These are phyloP conservation scores for Pionites leucogaster DNA, from an alignment of 2,113 vertebrate species.

Conservation along the genomic window DNA sequence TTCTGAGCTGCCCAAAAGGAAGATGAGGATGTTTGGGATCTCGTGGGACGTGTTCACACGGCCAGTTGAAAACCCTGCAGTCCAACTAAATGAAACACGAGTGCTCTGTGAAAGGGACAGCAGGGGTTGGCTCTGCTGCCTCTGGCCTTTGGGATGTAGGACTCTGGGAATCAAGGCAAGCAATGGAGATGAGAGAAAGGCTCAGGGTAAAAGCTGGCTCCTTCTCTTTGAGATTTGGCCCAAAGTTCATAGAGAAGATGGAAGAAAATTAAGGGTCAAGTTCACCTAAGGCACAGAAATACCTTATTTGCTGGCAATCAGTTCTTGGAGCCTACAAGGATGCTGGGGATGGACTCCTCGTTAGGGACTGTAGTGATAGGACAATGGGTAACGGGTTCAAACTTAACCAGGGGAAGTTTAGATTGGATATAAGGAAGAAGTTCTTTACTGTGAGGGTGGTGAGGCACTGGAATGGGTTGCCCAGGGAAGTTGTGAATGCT, in stretches of 20 bases:
- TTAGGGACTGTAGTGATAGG: no score
- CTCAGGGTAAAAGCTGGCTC: background rate
- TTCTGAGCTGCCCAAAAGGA: background rate
- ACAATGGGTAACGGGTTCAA: rapidly evolving
- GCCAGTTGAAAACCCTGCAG: background rate
- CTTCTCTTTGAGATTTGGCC: background rate
- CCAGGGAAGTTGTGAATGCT: background rate
- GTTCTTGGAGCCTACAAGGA: background rate
- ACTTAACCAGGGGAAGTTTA: background rate
- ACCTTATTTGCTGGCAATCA: background rate
- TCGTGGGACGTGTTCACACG: background rate
- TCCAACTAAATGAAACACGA: background rate
- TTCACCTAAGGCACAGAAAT: background rate
- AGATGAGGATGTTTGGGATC: background rate
- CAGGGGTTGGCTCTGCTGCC: background rate
- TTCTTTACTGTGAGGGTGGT: background rate
- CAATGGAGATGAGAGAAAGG: background rate
- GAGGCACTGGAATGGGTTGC: background rate
- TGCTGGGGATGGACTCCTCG: background rate
- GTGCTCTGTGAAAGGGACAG: background rate
- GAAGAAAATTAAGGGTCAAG: background rate
- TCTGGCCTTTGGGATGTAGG: background rate
- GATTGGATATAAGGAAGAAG: background rate
- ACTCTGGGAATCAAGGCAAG: background rate
- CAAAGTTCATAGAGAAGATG: background rate